Evolutionary conservation across 2,113 vertebrate species (phyloP).

Genomic region (Gambusia affinis): DNA sequence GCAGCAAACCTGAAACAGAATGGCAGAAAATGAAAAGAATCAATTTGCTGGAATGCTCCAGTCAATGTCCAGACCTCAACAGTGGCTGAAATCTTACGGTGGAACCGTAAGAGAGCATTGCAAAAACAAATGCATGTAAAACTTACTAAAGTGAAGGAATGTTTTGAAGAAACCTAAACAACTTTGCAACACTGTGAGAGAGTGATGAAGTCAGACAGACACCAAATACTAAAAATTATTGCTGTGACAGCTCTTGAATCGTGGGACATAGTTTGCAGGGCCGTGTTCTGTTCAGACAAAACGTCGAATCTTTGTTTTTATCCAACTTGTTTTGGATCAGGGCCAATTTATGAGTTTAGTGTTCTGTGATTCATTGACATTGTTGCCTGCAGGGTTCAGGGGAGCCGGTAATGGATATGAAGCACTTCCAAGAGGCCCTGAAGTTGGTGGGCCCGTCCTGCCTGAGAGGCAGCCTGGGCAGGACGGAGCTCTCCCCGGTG

Average conservation of each 20-base stretch:
- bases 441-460: slow-evolving; percentile 88
- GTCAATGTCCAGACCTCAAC: not conserved
- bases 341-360: not conserved
- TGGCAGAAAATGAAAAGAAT: not conserved
- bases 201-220: too few species aligned
- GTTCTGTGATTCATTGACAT: not conserved
- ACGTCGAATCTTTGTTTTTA: not conserved
- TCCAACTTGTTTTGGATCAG: not conserved
- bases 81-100: not conserved
- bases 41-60: too few species aligned
- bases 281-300: too few species aligned
- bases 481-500: slow-evolving; percentile 84
- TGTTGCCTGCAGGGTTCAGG: slow-evolving; percentile 72
- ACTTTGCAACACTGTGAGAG: too few species aligned
- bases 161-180: too few species aligned
- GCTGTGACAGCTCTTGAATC: not conserved
- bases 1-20: not conserved
- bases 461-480: slow-evolving; percentile 85
- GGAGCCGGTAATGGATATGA: slow-evolving; percentile 68
- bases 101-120: not conserved
- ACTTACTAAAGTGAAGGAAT: too few species aligned
- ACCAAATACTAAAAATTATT: too few species aligned
- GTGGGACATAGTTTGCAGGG: not conserved
- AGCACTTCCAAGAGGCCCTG: slow-evolving; percentile 87
- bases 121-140: not conserved